Conservation (phyloP, 2,797 vertebrate genomes). For the Siniperca undulata region DNA sequence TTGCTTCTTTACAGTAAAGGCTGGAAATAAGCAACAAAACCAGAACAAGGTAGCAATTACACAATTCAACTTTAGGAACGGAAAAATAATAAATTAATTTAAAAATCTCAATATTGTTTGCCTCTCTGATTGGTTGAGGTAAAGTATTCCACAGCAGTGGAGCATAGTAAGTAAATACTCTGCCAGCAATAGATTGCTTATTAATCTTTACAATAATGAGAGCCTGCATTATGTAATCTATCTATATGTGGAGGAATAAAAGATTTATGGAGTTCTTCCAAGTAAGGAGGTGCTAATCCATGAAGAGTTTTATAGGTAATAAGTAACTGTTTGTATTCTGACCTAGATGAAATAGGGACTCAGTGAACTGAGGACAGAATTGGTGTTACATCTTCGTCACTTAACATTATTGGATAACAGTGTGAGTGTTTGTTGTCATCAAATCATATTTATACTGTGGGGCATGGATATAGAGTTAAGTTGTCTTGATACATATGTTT, state of each 20-base stretch:
- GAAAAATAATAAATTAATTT: neutral
- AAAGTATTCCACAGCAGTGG: neutral
- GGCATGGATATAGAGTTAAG: neutral
- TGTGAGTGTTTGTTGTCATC: neutral
- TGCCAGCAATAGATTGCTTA: neutral
- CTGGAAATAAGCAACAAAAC: neutral
- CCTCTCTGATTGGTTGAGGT: neutral
- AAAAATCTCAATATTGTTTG: neutral
- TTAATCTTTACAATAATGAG: neutral
- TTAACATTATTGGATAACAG: neutral
- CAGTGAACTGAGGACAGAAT: slow-evolving; percentile 6
- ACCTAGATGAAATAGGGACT: neutral
- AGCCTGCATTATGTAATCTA: neutral
- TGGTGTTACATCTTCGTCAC: neutral
- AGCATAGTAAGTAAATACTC: slow-evolving; percentile 10
- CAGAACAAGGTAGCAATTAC: neutral
- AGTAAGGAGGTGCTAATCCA: neutral
- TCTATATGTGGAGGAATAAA: neutral
- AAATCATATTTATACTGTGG: neutral
- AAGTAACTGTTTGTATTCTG: neutral
- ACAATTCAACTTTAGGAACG: neutral
- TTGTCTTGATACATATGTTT: neutral
- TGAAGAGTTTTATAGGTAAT: slow-evolving; percentile 23
- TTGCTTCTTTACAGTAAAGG: neutral
- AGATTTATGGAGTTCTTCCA: neutral